Base-by-base conservation (phyloP, 2,888 invertebrate species). In the Yponomeuta malinellus region DNA sequence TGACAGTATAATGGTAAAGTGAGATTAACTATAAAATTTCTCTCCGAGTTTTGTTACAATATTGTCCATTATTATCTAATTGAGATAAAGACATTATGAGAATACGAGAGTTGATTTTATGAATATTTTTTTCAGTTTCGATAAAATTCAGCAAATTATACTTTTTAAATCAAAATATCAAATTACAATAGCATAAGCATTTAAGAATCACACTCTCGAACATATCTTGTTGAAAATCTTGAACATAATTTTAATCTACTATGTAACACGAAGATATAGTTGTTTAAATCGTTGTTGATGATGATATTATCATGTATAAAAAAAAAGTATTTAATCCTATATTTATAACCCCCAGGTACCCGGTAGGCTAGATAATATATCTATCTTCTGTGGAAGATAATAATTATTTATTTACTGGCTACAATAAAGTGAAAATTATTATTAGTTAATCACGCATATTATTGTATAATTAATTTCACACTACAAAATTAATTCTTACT, bases 251-350 rank as follows among this genome's bases (percentile, higher is more conserved):
- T 59, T 59, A 15, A 59, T 59, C 52, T 59, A 15, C 52, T 59
- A 23, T 63, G 63, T 63, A 31, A 65, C 65, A 4, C 31, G 33
- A 65, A 65, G 29, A 31, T 65, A 70, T 74, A 80, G 82, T 80
- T 82, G 83, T 86, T 83, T 80, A 79, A 84, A 83, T 81, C 82
- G 86, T 89, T 90, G 89, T 90, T 90, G 79, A 89, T 76, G 83
- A 83, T 90, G 81, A 83, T 78, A 68, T 12, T 48, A 52, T 71
- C 75, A 81, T 83, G 81, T 84, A 37, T 70, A 85, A 82, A 82
- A 83, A 83, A 23, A 85, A 83, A 87, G 82, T 89, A 88, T 90
- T 83, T 89, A 88, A 84, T 84, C 87, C 82, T 77, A 80, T 77
- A 80, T 59, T 59, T 82, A 76, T 84, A 85, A 83, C 83, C 84